Evolutionary conservation across 2,888 invertebrate genomes (phyloP).

Genomic region (Quadroppia sp.): DNA sequence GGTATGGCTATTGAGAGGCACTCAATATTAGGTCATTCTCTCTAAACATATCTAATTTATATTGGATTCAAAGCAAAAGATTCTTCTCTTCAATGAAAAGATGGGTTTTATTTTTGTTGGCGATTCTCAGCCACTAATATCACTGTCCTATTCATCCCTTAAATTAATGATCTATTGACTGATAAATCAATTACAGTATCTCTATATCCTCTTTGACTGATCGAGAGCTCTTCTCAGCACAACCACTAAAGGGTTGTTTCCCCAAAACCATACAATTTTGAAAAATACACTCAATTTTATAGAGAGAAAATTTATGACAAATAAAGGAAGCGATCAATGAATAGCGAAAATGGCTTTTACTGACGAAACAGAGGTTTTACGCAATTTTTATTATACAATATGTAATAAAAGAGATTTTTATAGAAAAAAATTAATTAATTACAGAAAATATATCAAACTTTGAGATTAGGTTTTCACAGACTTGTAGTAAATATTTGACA

Average conservation of each 20-base stretch:
- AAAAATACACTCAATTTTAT: too few relatives aligned
- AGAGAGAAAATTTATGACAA: too few relatives aligned
- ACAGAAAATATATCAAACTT: not conserved
- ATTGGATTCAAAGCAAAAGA: not conserved
- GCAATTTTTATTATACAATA: too few relatives aligned
- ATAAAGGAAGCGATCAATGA: too few relatives aligned
- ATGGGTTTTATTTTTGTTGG: not conserved
- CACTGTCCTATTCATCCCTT: not conserved
- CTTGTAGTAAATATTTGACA: not conserved
- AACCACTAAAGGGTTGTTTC: not conserved
- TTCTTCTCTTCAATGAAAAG: not conserved
- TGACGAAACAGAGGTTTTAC: too few relatives aligned
- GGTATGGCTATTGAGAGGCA: not conserved
- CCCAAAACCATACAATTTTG: not conserved
- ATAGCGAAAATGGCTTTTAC: too few relatives aligned
- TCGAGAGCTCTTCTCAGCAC: too few relatives aligned
- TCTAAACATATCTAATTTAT: conserved; percentile 2
- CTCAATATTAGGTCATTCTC: not conserved
- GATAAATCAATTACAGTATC: conserved; percentile 8
- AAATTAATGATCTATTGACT: not conserved
- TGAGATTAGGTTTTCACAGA: not conserved
- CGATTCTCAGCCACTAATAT: not conserved
- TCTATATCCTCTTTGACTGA: not conserved
- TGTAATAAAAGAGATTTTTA: too few relatives aligned
- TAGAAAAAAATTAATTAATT: not conserved